Percentiles rank a stretch among this genome's conserved stretches.
Conservation (phyloP, 2,113 vertebrate genomes). For the Rhinolophus ferrumequinum region DNA sequence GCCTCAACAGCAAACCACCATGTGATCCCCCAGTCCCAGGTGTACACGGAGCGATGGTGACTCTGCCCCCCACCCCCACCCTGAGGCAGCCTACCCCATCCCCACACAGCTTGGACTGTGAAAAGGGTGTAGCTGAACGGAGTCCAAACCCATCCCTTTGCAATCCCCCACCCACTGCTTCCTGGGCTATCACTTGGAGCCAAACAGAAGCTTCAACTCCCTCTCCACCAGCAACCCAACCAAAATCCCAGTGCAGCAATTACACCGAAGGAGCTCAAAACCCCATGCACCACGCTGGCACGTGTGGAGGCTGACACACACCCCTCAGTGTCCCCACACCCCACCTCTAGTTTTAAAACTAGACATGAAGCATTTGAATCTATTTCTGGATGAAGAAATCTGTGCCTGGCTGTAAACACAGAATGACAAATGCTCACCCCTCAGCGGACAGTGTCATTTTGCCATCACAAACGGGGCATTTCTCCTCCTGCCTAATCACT, state of each 20-base stretch:
- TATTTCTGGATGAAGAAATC: not conserved
- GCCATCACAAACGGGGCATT: not conserved
- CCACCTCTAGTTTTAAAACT: not conserved
- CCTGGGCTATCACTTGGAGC: not conserved
- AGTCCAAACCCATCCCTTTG: not conserved
- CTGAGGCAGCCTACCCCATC: fast-evolving
- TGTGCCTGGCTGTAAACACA: not conserved
- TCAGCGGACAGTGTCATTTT: not conserved
- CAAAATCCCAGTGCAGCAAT: not conserved
- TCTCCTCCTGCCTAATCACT: slow-evolving; percentile 22
- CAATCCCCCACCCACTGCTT: not conserved
- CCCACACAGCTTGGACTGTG: not conserved
- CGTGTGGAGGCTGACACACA: not conserved
- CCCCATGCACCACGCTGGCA: not conserved
- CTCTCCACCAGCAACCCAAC: not conserved
- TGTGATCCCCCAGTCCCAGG: too few relatives aligned
- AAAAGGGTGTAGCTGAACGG: not conserved
- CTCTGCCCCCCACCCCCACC: not conserved
- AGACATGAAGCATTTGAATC: not conserved
- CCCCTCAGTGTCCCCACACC: too few relatives aligned
- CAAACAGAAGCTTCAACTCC: not conserved
- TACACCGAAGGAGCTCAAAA: not conserved
- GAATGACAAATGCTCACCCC: not conserved
- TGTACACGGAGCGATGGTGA: too few relatives aligned
- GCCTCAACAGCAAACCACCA: not conserved